phyloP scores from a whole-genome alignment of 2,888 invertebrate genomes.

The Miltochrista miniata region DNA sequence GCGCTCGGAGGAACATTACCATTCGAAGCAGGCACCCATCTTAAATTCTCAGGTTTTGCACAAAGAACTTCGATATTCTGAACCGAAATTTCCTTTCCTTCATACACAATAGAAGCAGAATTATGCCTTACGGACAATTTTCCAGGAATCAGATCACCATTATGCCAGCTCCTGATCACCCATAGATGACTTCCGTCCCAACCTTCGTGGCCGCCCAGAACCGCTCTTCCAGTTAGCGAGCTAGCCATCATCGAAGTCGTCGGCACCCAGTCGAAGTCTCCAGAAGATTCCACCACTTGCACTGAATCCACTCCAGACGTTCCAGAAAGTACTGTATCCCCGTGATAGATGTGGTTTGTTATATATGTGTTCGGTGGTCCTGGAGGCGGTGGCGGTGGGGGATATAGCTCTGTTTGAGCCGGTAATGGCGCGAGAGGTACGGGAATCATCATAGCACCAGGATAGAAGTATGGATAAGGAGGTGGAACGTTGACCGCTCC shows the following conservation, averaged over 20 bases:
- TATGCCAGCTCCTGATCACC: constrained; percentile 75
- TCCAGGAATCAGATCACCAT: constrained; percentile 76
- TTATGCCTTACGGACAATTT: constrained; percentile 74
- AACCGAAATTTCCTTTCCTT: constrained; percentile 70
- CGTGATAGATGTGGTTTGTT: constrained; percentile 75
- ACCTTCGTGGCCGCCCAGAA: constrained; percentile 75
- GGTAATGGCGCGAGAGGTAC: constrained; percentile 23
- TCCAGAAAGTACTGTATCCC: constrained; percentile 46
- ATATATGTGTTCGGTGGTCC: constrained; percentile 59
- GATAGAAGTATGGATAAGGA: constrained; percentile 45
- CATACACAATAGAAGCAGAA: constrained; percentile 65
- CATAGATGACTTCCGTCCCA: constrained; percentile 79
- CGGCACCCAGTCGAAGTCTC: constrained; percentile 73
- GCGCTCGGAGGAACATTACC: constrained; percentile 82
- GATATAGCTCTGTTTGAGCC: constrained; percentile 8
- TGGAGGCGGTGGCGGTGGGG: constrained; percentile 30
- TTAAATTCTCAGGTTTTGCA: constrained; percentile 59
- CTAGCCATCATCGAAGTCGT: constrained; percentile 65
- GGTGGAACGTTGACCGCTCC: constrained; percentile 39
- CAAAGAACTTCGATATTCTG: constrained; percentile 76
- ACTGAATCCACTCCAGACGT: constrained; percentile 37
- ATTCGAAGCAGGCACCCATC: constrained; percentile 81
- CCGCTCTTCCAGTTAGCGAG: constrained; percentile 64
- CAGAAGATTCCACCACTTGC: constrained; percentile 62
- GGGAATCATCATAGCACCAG: constrained; percentile 4